A percentile compares a stretch with the other conserved stretches of the same genome.
phyloP scores from a whole-genome alignment of 2,113 vertebrate genomes.

The Lepidothrix coronata region DNA sequence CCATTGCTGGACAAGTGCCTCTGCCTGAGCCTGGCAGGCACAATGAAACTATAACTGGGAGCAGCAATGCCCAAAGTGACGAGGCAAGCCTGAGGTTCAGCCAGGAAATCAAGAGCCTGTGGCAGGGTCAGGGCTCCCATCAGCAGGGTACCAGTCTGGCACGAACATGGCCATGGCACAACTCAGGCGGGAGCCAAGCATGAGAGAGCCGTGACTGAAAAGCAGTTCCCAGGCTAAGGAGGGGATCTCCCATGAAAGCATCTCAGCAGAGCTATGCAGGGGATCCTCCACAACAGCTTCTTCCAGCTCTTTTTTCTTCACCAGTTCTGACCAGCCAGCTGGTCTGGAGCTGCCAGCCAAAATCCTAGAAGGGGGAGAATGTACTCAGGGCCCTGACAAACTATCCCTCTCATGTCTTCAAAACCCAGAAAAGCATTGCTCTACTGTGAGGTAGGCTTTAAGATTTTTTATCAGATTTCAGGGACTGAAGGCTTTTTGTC shows the following conservation, averaged over 20 bases:
- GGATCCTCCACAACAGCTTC: background rate
- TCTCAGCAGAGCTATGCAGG: background rate
- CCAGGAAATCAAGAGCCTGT: rapidly evolving
- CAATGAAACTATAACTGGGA: background rate
- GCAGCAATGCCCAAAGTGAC: background rate
- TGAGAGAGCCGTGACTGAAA: background rate
- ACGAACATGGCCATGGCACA: rapidly evolving
- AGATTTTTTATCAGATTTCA: background rate
- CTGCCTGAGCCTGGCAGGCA: background rate
- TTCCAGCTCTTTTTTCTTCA: background rate
- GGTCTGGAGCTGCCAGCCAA: background rate
- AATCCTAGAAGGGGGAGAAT: background rate
- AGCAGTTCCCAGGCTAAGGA: background rate
- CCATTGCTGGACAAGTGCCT: background rate
- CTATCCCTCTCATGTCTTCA: background rate
- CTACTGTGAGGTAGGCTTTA: background rate
- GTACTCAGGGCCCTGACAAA: background rate
- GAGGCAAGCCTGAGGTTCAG: background rate
- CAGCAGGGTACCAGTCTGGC: background rate
- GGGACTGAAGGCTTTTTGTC: background rate
- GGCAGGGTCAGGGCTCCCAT: background rate
- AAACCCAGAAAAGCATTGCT: background rate
- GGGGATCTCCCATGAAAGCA: rapidly evolving
- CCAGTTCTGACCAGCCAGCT: background rate
- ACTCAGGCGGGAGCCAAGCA: background rate